phyloP scores from a whole-genome alignment of 2,113 vertebrate species.

The Plectropomus leopardus region DNA sequence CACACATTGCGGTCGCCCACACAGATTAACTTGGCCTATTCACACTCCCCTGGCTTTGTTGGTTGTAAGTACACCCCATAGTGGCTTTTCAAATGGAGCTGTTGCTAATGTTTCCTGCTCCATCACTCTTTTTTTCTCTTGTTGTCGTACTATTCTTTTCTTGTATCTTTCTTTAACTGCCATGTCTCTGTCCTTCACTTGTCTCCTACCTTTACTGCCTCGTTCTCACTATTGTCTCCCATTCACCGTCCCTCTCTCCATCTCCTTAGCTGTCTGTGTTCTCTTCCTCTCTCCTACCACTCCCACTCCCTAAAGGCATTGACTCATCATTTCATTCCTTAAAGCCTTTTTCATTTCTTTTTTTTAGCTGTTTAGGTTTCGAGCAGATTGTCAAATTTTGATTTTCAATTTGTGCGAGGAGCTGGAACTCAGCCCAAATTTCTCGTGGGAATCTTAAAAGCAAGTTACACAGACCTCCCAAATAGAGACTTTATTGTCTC shows the following conservation, averaged over 20 bases:
- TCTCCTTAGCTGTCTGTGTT: neutral
- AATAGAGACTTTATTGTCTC: neutral
- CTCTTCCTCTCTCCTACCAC: neutral
- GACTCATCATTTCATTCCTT: conserved; percentile 13
- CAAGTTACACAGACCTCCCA: neutral
- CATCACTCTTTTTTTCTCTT: conserved; percentile 15
- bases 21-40: conserved; percentile 4
- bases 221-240: conserved; percentile 21
- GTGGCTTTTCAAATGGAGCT: conserved; percentile 19
- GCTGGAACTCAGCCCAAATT: neutral
- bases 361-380: neutral
- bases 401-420: neutral
- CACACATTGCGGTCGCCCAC: neutral
- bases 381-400: neutral
- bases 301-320: neutral
- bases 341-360: neutral
- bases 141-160: neutral
- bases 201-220: neutral
- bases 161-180: conserved; percentile 1
- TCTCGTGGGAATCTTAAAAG: neutral
- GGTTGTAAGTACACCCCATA: neutral
- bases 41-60: conserved; percentile 16
- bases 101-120: conserved; percentile 19
- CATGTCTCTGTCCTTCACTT: conserved; percentile 14
- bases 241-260: neutral